A percentile compares a stretch with the other conserved stretches of the same genome.
phyloP scores from a whole-genome alignment of 2,888 invertebrate species.

The Myopa tessellatipennis region DNA sequence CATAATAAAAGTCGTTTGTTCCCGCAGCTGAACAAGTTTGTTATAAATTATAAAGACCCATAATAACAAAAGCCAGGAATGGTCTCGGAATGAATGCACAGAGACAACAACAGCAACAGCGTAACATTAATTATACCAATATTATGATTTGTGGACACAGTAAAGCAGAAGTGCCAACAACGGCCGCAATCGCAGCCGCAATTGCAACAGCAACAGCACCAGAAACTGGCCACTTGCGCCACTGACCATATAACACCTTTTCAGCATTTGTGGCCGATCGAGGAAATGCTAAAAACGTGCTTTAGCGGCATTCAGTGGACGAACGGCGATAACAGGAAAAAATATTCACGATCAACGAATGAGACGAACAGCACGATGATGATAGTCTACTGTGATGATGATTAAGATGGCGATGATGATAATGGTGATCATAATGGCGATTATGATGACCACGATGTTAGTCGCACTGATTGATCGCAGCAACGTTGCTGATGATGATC shows the following conservation, averaged over 20 bases:
- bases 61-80: constrained; percentile 5
- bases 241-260: constrained; percentile 46
- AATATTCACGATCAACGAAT: constrained; percentile 23
- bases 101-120: constrained; percentile 32
- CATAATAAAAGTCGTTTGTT: not conserved
- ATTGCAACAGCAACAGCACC: not conserved
- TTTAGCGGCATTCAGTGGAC: constrained; percentile 9
- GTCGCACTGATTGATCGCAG: constrained; percentile 5
- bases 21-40: constrained; percentile 35
- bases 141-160: constrained; percentile 39
- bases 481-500: not conserved
- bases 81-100: constrained; percentile 15
- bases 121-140: constrained; percentile 45
- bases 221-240: constrained; percentile 41
- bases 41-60: constrained; percentile 33
- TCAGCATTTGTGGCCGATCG: constrained; percentile 28
- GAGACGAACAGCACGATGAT: not conserved
- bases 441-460: constrained; percentile 4
- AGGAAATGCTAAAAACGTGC: constrained; percentile 33
- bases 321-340: not conserved
- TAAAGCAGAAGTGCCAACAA: not conserved
- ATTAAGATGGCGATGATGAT: not conserved
- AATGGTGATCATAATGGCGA: constrained; percentile 37
- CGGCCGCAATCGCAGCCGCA: not conserved
- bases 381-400: not conserved